Evolutionary conservation across 2,888 invertebrate genomes (phyloP).

Genomic region (Dascillus cervinus): DNA sequence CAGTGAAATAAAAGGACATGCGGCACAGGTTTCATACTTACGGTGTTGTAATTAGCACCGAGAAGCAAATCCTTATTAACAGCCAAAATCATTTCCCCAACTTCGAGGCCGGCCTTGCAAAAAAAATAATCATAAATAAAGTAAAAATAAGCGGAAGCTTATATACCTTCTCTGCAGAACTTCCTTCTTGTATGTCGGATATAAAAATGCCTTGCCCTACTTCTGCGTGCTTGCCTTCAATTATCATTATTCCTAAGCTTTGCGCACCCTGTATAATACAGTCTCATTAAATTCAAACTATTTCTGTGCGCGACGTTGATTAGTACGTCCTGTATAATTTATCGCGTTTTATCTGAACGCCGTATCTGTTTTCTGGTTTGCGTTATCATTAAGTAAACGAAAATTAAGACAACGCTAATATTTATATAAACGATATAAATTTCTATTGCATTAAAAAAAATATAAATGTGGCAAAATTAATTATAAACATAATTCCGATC

Average conservation of each 20-base stretch:
- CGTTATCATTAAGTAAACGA: too few relatives aligned
- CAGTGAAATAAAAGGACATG: too few relatives aligned
- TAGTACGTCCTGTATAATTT: too few relatives aligned
- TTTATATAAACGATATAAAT: too few relatives aligned
- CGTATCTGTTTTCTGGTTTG: too few relatives aligned
- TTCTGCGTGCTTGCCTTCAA: slow-evolving; percentile 87
- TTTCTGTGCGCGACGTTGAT: too few relatives aligned
- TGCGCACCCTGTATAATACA: slow-evolving; percentile 55
- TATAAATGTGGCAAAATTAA: too few relatives aligned
- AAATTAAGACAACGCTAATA: too few relatives aligned
- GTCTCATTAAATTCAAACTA: neutral
- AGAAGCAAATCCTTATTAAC: slow-evolving; percentile 89
- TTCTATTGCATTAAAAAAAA: too few relatives aligned
- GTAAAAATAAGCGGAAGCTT: neutral
- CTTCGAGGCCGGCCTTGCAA: slow-evolving; percentile 81
- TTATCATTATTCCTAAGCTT: slow-evolving; percentile 89
- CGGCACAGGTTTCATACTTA: slow-evolving; percentile 49
- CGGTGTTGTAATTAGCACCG: slow-evolving; percentile 80
- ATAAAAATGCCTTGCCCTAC: slow-evolving; percentile 89
- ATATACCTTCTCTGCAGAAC: slow-evolving; percentile 73
- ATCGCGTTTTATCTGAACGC: too few relatives aligned
- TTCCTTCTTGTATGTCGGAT: slow-evolving; percentile 86
- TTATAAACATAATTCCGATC: too few relatives aligned
- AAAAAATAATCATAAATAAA: slow-evolving; percentile 10
- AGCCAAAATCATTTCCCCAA: slow-evolving; percentile 94